Conservation (phyloP, 2,797 vertebrate genomes). For the Sebastes minor region DNA sequence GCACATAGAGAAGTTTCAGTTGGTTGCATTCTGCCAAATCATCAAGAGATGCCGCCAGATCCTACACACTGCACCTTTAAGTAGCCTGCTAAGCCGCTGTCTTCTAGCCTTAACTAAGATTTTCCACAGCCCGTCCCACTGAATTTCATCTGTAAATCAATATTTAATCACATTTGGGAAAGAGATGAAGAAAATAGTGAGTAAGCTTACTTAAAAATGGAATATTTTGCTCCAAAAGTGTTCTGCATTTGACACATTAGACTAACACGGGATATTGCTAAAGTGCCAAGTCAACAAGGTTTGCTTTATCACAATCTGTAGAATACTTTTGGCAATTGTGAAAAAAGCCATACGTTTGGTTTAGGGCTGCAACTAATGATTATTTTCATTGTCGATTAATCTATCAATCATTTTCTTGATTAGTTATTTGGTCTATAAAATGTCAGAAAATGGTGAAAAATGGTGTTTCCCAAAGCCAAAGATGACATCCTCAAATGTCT, state of each 20-base stretch:
- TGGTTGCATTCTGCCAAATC: no score
- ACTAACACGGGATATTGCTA: neutral
- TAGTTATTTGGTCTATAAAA: no score
- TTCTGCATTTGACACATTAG: neutral
- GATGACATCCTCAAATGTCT: no score
- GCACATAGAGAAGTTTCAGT: no score
- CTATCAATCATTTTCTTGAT: rapidly evolving
- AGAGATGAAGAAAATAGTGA: neutral
- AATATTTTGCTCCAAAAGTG: neutral
- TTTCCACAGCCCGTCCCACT: neutral
- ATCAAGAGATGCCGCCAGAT: no score
- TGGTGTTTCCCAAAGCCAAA: no score
- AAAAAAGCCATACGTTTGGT: no score
- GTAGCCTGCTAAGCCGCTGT: neutral
- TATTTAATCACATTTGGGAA: neutral
- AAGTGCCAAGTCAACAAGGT: no score
- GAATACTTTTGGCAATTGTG: neutral
- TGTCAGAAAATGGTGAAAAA: no score
- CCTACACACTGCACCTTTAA: neutral
- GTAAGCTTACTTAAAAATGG: neutral
- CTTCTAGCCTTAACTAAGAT: neutral
- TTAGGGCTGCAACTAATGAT: no score
- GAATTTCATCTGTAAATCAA: neutral
- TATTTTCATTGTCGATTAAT: no score
- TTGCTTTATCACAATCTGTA: neutral